These are phyloP conservation scores for Saccostrea cuccullata DNA, from an alignment of 1,140 invertebrate genomes.

Conservation along the genomic window DNA sequence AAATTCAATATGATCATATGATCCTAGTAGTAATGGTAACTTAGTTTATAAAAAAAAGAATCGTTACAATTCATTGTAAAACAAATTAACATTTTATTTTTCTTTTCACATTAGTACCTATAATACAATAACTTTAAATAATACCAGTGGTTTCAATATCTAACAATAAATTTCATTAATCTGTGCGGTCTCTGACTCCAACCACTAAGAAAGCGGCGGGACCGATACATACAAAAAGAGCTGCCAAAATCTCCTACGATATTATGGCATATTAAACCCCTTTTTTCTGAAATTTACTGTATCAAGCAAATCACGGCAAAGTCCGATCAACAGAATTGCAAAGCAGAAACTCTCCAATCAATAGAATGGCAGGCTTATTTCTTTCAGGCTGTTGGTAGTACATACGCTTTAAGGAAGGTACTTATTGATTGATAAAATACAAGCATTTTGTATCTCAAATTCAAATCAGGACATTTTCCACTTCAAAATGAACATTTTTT, in stretches of 20 bases:
- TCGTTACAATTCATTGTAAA: too few relatives aligned
- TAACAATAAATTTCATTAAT: too few relatives aligned
- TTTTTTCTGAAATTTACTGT: slow-evolving; percentile 29
- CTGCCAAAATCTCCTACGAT: neutral
- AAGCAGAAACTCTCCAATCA: slow-evolving; percentile 15
- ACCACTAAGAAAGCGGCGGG: too few relatives aligned
- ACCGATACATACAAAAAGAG: neutral
- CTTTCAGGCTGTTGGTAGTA: slow-evolving; percentile 29
- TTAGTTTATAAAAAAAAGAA: too few relatives aligned
- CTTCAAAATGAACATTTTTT: neutral
- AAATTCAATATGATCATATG: too few relatives aligned
- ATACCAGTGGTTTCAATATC: too few relatives aligned
- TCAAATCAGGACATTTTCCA: slow-evolving; percentile 20
- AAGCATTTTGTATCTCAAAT: slow-evolving; percentile 30
- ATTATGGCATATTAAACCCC: slow-evolving; percentile 7
- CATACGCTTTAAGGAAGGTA: slow-evolving; percentile 14
- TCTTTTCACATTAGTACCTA: too few relatives aligned
- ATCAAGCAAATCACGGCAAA: slow-evolving; percentile 26
- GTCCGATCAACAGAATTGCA: slow-evolving; percentile 18
- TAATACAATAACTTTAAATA: too few relatives aligned
- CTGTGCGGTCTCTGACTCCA: too few relatives aligned
- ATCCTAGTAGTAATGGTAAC: too few relatives aligned
- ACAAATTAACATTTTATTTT: too few relatives aligned
- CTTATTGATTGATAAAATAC: slow-evolving; percentile 14
- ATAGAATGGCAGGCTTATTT: slow-evolving; percentile 21